A percentile compares a stretch with the other conserved stretches of the same genome.
Evolutionary conservation across 2,113 vertebrate species (phyloP).

Genomic region (Isurus oxyrinchus): DNA sequence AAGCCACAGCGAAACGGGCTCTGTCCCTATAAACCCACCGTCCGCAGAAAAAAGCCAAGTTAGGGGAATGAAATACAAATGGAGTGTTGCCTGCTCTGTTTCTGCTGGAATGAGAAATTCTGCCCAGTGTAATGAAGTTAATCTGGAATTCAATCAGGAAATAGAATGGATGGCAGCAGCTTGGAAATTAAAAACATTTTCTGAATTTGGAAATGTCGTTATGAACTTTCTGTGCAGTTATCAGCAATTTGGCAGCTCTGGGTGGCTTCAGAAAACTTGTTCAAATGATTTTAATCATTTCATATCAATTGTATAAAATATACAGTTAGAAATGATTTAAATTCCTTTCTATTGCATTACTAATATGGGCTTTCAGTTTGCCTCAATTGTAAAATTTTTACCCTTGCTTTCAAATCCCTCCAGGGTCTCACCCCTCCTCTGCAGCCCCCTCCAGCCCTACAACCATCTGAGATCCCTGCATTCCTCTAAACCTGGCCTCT

Average conservation of each 20-base stretch:
- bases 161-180: not conserved
- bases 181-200: not conserved
- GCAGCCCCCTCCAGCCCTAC: not conserved
- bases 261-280: not conserved
- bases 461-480: not conserved
- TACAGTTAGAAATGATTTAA: not conserved
- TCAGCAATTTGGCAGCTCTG: not conserved
- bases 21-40: too few species aligned
- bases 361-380: not conserved
- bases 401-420: not conserved
- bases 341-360: not conserved
- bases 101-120: not conserved
- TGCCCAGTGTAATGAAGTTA: not conserved
- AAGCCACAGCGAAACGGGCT: too few species aligned
- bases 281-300: not conserved
- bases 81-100: not conserved
- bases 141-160: not conserved
- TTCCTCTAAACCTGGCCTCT: not conserved
- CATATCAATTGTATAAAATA: not conserved
- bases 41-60: too few species aligned
- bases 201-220: not conserved
- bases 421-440: too few species aligned
- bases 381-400: not conserved
- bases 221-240: not conserved
- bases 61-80: too few species aligned